Conservation (phyloP, 30 jellyfish, hydroid and myxozoan species). For the Clytia hemisphaerica region DNA sequence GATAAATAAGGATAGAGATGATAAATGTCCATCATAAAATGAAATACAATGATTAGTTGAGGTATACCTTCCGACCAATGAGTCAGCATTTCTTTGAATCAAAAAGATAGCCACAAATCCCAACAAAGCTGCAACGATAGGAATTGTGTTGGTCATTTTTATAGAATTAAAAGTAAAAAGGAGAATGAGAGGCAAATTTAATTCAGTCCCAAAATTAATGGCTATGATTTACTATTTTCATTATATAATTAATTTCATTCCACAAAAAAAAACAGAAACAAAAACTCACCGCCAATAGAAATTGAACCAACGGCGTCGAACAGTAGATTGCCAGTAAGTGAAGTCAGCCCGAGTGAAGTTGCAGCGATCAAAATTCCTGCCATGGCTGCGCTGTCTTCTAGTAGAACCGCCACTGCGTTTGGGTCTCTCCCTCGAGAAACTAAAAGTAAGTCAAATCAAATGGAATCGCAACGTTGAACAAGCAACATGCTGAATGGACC, state of each 20-base stretch:
- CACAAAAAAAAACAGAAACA: no score
- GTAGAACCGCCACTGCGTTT: slow-evolving; percentile 91
- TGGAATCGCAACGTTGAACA: neutral
- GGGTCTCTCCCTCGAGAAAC: slow-evolving; percentile 98
- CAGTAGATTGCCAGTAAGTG: slow-evolving; percentile 66
- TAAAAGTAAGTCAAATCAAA: neutral
- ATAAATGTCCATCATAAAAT: no score
- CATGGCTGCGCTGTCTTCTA: slow-evolving; percentile 98
- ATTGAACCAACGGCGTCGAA: slow-evolving; percentile 94
- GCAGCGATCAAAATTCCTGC: slow-evolving; percentile 87
- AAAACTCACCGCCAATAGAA: slow-evolving; percentile 79
- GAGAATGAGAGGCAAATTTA: no score
- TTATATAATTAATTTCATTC: no score
- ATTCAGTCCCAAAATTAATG: no score
- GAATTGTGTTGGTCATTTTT: neutral
- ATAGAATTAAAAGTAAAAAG: neutral
- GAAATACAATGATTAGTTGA: no score
- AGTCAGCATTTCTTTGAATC: slow-evolving; percentile 89
- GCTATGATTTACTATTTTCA: no score
- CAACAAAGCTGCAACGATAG: slow-evolving; percentile 50
- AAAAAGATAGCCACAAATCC: slow-evolving; percentile 89
- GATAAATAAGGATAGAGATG: no score
- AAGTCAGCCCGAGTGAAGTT: slow-evolving; percentile 79
- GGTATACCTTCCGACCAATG: slow-evolving; percentile 65
- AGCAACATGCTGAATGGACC: no score